Evolutionary conservation across 2,797 vertebrate genomes (phyloP), one percentile per base, ranked within the genome.

Genomic region (Aldrovandia affinis): DNA sequence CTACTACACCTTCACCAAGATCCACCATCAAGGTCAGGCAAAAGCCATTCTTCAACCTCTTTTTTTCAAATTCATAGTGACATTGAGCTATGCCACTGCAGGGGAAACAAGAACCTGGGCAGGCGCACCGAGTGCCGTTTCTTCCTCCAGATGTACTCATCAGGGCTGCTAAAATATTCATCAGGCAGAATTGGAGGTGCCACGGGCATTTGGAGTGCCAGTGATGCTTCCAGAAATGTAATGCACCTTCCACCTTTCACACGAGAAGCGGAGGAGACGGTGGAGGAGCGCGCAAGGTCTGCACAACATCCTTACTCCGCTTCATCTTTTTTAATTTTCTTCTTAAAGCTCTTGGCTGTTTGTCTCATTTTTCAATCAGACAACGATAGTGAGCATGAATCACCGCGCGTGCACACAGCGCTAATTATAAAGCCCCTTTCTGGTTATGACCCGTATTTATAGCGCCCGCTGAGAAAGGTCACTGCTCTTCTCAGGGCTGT

Each of bases 371-470:
- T 25, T 12, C 54, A 22, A 15, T 80, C 30, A 30, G 80, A 77
- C 54, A 22, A 55, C 39, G n/a, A n/a, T 1, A 33, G 14, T 42
- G 54, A n/a, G 30, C 52, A 55, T 68, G 84, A 47, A 54, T 59
- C 36, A 18, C 30, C 55, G 39, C n/a, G 0, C 33, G 28, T 61
- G 70, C 54, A 39, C 25, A 10, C 39, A 15, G 22, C 25, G 30
- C 57, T 63, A 47, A 81, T 81, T 54, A 75, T 63, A 75, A 81
- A 81, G 55, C 36, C 47, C 47, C 33, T 8, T 75, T 73, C 55
- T 44, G 52, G 18, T 50, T n/a, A 50, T 47, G 44, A 77, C 65
- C 61, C 70, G 59, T 82, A 85, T 65, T 82, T 78, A 65, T 78
- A 85, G 52, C 36, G 55, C 68, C 52, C 57, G 50, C 39, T 15